These are phyloP conservation scores for Hippocampus guttulatus DNA, from an alignment of 2,113 vertebrate genomes.

Conservation along the genomic window DNA sequence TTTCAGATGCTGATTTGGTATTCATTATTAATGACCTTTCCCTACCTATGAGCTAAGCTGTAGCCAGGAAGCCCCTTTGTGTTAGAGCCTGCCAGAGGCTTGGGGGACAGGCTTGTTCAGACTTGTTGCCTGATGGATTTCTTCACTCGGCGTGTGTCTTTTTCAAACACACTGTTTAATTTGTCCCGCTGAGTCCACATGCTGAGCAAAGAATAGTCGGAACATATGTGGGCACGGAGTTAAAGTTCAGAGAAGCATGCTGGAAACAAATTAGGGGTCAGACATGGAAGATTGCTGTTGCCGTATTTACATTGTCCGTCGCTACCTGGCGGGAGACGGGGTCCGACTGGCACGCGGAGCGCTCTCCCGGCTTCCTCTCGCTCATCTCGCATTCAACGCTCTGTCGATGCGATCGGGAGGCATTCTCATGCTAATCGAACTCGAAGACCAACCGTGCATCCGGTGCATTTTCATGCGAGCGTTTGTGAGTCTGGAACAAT, in stretches of 20 bases:
- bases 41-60: conserved; percentile 57
- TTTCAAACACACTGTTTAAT: conserved; percentile 53
- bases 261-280: conserved; percentile 51
- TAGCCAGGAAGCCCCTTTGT: conserved; percentile 59
- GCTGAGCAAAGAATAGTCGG: conserved; percentile 44
- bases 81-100: conserved; percentile 52
- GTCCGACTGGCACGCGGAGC: background rate
- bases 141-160: conserved; percentile 35
- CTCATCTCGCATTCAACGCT: conserved; percentile 49
- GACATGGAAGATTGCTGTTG: conserved; percentile 23
- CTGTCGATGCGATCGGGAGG: conserved; percentile 60
- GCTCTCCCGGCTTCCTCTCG: conserved; percentile 17
- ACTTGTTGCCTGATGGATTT: conserved; percentile 58
- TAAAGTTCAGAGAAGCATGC: conserved; percentile 49
- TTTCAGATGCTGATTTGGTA: conserved; percentile 69
- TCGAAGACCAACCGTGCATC: conserved; percentile 59
- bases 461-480: background rate
- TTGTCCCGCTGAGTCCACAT: conserved; percentile 44
- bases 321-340: conserved; percentile 24
- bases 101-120: conserved; percentile 49
- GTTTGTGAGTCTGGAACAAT: conserved; percentile 35
- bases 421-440: conserved; percentile 72
- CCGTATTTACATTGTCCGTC: conserved; percentile 35
- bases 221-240: conserved; percentile 36
- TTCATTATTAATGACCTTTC: conserved; percentile 73